These are phyloP conservation scores for Teleopsis dalmanni DNA, from an alignment of 1,140 invertebrate genomes.

Conservation along the genomic window DNA sequence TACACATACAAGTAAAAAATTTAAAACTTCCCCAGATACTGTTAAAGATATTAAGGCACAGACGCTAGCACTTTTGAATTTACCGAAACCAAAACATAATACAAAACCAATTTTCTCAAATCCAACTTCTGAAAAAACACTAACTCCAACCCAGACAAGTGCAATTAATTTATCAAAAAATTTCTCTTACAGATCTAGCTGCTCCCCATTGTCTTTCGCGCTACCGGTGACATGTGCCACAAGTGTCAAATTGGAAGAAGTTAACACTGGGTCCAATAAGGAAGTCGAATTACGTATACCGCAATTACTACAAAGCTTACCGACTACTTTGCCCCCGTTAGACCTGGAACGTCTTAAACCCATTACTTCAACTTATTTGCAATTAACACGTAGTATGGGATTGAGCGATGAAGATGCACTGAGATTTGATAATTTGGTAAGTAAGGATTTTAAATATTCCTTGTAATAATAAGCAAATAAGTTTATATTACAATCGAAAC, in stretches of 20 bases:
- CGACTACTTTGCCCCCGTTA: constrained; percentile 26
- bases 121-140: too few species aligned
- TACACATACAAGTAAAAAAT: too few species aligned
- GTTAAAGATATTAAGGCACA: too few species aligned
- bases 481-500: background rate
- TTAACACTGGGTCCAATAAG: background rate
- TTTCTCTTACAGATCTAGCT: constrained; percentile 11
- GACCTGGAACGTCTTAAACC: constrained; percentile 61
- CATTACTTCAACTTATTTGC: constrained; percentile 78
- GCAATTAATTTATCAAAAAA: constrained; percentile 16
- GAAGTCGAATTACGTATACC: constrained; percentile 22
- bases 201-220: background rate
- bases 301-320: constrained; percentile 20
- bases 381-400: constrained; percentile 64
- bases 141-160: constrained; percentile 5
- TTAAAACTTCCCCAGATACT: constrained; percentile 25
- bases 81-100: background rate
- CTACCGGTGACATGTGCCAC: constrained; percentile 2
- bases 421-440: constrained; percentile 50
- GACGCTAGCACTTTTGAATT: background rate
- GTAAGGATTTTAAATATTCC: constrained; percentile 43
- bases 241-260: background rate
- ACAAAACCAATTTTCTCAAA: constrained; percentile 10
- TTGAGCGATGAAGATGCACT: constrained; percentile 54
- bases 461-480: constrained; percentile 14